A percentile compares a stretch with the other conserved stretches of the same genome.
Evolutionary conservation across 2,888 invertebrate species (phyloP).

Genomic region (Rhimphoctona megacephalus): DNA sequence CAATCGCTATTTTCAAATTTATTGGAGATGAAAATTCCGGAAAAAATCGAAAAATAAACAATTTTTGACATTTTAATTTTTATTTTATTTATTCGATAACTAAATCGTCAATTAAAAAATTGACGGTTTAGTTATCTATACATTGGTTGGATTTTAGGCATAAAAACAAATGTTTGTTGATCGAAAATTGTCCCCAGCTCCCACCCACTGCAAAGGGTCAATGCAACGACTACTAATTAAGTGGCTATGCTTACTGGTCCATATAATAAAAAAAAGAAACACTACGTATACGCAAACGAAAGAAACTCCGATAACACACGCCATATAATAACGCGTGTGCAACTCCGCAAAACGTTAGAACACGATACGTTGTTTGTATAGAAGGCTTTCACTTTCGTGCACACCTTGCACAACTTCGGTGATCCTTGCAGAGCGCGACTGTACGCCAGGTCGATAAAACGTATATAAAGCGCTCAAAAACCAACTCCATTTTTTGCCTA

Average conservation of each 20-base stretch:
- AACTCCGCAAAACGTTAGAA: slow-evolving; percentile 60
- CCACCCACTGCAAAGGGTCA: slow-evolving; percentile 35
- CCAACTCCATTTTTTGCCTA: background rate
- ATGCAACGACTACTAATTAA: slow-evolving; percentile 32
- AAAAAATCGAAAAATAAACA: too few relatives aligned
- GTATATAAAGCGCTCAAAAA: slow-evolving; percentile 17
- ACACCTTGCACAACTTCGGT: slow-evolving; percentile 70
- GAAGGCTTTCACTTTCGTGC: slow-evolving; percentile 71
- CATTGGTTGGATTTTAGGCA: background rate
- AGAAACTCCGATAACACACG: slow-evolving; percentile 41
- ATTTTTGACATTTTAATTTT: background rate
- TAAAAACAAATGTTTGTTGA: background rate
- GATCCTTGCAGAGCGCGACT: slow-evolving; percentile 57
- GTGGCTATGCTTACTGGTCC: slow-evolving; percentile 37
- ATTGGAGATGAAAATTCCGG: too few relatives aligned
- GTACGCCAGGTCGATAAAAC: slow-evolving; percentile 50
- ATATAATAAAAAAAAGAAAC: slow-evolving; percentile 11
- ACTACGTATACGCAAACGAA: background rate
- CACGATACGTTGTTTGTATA: slow-evolving; percentile 52
- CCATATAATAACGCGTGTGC: slow-evolving; percentile 41
- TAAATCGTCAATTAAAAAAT: too few relatives aligned
- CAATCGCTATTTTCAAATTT: too few relatives aligned
- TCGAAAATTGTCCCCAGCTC: background rate
- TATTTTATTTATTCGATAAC: background rate
- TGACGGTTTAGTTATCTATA: background rate